phyloP scores from a whole-genome alignment of 2,888 invertebrate genomes.

The Nineta flava region DNA sequence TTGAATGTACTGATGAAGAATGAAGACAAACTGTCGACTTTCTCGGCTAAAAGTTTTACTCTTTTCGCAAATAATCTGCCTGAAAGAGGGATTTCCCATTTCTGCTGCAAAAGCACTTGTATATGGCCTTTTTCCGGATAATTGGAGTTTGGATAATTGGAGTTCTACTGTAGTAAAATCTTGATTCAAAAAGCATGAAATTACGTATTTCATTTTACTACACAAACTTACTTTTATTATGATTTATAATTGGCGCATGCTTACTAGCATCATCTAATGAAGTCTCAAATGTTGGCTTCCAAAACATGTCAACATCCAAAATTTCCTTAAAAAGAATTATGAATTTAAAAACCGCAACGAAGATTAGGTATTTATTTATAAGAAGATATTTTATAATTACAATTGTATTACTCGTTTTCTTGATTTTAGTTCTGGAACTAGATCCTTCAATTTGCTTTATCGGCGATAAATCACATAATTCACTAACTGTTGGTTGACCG shows the following conservation, averaged over 20 bases:
- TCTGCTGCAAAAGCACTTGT: too few relatives aligned
- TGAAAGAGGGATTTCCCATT: too few relatives aligned
- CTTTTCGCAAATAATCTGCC: too few relatives aligned
- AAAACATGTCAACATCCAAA: slow-evolving; percentile 40
- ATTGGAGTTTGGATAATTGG: too few relatives aligned
- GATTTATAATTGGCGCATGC: slow-evolving; percentile 39
- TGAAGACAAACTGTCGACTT: too few relatives aligned
- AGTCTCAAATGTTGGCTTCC: slow-evolving; percentile 43
- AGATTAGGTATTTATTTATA: not conserved
- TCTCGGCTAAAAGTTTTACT: too few relatives aligned
- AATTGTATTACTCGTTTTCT: slow-evolving; percentile 14
- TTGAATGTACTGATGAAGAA: too few relatives aligned
- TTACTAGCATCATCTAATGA: slow-evolving; percentile 27
- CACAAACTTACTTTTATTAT: slow-evolving; percentile 48
- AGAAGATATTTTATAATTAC: slow-evolving; percentile 8
- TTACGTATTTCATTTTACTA: too few relatives aligned
- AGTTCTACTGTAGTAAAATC: too few relatives aligned
- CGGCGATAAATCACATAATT: slow-evolving; percentile 20
- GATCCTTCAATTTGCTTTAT: slow-evolving; percentile 16
- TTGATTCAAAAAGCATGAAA: too few relatives aligned
- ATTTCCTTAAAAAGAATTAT: slow-evolving; percentile 32
- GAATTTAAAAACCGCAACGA: not conserved
- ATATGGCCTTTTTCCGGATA: too few relatives aligned
- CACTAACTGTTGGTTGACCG: slow-evolving; percentile 35
- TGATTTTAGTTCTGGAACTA: slow-evolving; percentile 17